Evolutionary conservation across 2,888 invertebrate species (phyloP).

Genomic region (Drosophila neotestacea): DNA sequence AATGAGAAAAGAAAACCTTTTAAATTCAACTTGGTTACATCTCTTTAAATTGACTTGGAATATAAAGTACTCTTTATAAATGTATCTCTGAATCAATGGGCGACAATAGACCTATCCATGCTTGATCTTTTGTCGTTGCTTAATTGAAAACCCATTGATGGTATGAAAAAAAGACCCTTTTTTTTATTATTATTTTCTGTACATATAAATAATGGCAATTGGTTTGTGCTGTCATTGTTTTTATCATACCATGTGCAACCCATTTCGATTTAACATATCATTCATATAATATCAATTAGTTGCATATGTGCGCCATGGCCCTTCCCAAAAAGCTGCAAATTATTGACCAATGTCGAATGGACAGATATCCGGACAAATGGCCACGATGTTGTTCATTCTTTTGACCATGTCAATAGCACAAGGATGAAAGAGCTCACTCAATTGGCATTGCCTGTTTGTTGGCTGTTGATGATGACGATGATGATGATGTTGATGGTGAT

Average conservation of each 20-base stretch:
- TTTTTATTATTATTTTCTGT: constrained; percentile 32
- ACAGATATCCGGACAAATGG: constrained; percentile 43
- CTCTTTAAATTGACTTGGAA: no score
- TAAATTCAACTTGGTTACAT: no score
- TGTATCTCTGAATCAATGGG: neutral
- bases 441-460: constrained; percentile 70
- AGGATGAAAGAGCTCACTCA: constrained; percentile 56
- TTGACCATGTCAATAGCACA: constrained; percentile 59
- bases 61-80: no score
- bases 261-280: constrained; percentile 75
- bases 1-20: no score
- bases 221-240: constrained; percentile 42
- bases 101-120: constrained; percentile 5
- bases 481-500: constrained; percentile 15
- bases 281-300: constrained; percentile 80
- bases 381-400: constrained; percentile 40
- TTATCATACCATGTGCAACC: constrained; percentile 48
- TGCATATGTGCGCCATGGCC: constrained; percentile 61
- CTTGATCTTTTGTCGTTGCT: constrained; percentile 18
- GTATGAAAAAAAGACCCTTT: constrained; percentile 5
- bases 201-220: constrained; percentile 62
- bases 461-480: constrained; percentile 39
- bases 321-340: constrained; percentile 57
- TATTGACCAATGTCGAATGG: constrained; percentile 55
- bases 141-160: constrained; percentile 57